Conservation (phyloP, 2,888 invertebrate species). For the Biston stratarius region DNA sequence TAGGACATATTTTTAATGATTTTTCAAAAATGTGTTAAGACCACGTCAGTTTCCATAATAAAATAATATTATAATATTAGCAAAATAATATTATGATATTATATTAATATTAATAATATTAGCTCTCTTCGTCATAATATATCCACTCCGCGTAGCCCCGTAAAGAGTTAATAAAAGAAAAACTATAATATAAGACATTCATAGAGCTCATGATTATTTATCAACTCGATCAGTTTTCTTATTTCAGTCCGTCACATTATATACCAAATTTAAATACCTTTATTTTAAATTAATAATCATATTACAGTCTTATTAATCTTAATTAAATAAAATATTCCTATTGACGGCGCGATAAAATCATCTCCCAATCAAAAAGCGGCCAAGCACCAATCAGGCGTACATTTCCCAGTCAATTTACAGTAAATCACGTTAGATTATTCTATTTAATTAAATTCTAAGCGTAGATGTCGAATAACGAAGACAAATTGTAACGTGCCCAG, state of each 20-base stretch:
- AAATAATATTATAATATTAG: too few relatives aligned
- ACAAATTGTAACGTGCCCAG: conserved; percentile 69
- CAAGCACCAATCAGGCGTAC: conserved; percentile 40
- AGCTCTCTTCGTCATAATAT: too few relatives aligned
- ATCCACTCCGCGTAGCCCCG: too few relatives aligned
- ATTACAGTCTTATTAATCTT: conserved; percentile 12
- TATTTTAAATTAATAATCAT: conserved; percentile 9
- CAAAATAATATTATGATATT: too few relatives aligned
- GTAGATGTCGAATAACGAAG: conserved; percentile 72
- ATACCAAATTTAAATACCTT: not conserved
- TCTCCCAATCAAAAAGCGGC: conserved; percentile 34
- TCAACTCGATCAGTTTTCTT: too few relatives aligned
- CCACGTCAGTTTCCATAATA: too few relatives aligned
- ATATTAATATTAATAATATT: too few relatives aligned
- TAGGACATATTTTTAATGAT: too few relatives aligned
- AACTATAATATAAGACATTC: too few relatives aligned
- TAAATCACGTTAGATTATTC: conserved; percentile 70
- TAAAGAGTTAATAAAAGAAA: too few relatives aligned
- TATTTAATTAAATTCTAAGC: conserved; percentile 67
- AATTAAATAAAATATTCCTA: conserved; percentile 42
- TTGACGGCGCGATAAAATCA: conserved; percentile 39
- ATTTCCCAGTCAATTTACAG: conserved; percentile 59
- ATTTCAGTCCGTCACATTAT: not conserved
- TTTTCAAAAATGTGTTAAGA: too few relatives aligned
- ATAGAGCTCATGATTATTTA: too few relatives aligned